phyloP scores from a whole-genome alignment of 2,888 invertebrate species.

The Stegophylla sp. region DNA sequence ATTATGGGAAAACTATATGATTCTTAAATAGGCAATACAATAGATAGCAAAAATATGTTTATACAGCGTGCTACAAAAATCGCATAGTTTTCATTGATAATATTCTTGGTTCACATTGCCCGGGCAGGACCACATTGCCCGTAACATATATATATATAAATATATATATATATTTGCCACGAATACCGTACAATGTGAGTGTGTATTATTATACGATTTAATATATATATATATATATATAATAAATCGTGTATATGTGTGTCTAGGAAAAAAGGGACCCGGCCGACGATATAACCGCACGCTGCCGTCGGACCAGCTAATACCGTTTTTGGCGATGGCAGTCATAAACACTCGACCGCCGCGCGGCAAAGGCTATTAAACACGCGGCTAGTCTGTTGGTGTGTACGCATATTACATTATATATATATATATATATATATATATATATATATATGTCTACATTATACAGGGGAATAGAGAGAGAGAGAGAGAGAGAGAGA shows the following conservation, averaged over 20 bases:
- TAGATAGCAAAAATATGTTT: too few species aligned
- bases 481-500: slow-evolving; percentile 8
- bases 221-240: too few species aligned
- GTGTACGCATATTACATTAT: not conserved
- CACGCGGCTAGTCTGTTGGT: slow-evolving; percentile 32
- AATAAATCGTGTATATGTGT: not conserved
- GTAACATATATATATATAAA: too few species aligned
- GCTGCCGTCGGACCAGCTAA: not conserved
- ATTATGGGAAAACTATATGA: too few species aligned
- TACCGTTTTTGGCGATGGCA: slow-evolving; percentile 18
- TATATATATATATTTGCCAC: not conserved
- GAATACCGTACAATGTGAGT: not conserved
- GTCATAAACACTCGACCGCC: slow-evolving; percentile 50
- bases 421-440: not conserved
- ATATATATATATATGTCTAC: not conserved
- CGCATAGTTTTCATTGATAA: too few species aligned
- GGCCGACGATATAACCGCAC: not conserved
- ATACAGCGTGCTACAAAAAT: too few species aligned
- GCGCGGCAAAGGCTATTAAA: slow-evolving; percentile 49
- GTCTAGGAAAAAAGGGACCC: not conserved
- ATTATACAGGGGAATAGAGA: not conserved
- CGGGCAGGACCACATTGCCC: too few species aligned
- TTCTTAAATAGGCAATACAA: too few species aligned
- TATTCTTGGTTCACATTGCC: too few species aligned
- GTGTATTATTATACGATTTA: not conserved